Conservation (phyloP, 2,797 vertebrate species). For the Mallotus villosus region DNA sequence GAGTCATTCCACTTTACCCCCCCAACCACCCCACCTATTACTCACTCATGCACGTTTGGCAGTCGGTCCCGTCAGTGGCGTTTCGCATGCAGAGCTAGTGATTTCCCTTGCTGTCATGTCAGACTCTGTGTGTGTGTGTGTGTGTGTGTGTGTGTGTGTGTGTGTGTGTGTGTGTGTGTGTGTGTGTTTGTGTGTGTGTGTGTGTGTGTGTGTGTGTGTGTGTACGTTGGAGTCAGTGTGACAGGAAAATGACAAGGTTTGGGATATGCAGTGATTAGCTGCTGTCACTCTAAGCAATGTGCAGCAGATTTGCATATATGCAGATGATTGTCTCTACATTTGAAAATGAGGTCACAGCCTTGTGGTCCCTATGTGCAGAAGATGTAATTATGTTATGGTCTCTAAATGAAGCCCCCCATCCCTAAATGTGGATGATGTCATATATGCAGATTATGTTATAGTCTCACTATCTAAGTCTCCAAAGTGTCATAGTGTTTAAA, state of each 20-base stretch:
- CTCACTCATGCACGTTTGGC: background rate
- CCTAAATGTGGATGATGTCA: too few relatives aligned
- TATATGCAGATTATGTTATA: too few relatives aligned
- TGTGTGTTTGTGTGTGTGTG: background rate
- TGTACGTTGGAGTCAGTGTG: background rate
- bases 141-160: slow-evolving; percentile 2
- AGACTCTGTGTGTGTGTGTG: slow-evolving; percentile 5
- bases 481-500: too few relatives aligned
- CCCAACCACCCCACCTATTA: background rate
- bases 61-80: background rate
- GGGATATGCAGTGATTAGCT: background rate
- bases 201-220: slow-evolving; percentile 1
- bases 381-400: too few relatives aligned
- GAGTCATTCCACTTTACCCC: background rate
- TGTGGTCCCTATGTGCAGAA: too few relatives aligned
- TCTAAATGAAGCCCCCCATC: too few relatives aligned
- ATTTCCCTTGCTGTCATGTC: slow-evolving; percentile 14
- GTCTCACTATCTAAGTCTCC: too few relatives aligned
- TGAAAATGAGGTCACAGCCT: background rate
- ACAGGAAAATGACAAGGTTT: background rate
- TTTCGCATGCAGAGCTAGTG: background rate
- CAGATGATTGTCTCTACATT: background rate
- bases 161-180: background rate
- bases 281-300: too few relatives aligned
- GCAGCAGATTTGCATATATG: background rate